A percentile compares a stretch with the other conserved stretches of the same genome.
phyloP scores from a whole-genome alignment of 2,888 invertebrate species.

The Andrena hattorfiana region DNA sequence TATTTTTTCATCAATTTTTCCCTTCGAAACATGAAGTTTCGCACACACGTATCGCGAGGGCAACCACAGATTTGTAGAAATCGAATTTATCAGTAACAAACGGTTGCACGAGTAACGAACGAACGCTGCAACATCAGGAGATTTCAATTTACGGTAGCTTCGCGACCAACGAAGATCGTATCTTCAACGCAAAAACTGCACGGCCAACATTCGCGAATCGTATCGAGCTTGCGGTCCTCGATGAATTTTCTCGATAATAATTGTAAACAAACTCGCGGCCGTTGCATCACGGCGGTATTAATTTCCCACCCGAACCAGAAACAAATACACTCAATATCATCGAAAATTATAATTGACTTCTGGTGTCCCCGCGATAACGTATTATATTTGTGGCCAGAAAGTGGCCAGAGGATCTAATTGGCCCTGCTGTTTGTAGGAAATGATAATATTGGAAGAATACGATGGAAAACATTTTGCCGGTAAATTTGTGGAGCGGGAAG shows the following conservation, averaged over 20 bases:
- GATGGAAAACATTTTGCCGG: neutral
- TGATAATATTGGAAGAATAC: neutral
- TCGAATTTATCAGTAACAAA: constrained; percentile 43
- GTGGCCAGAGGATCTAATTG: constrained; percentile 11
- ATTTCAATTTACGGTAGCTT: constrained; percentile 59
- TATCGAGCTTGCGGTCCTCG: constrained; percentile 37
- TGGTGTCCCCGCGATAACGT: constrained; percentile 38
- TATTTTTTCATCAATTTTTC: neutral
- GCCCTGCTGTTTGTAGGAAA: neutral
- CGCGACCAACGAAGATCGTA: constrained; percentile 42
- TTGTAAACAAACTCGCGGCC: constrained; percentile 50
- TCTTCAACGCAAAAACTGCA: constrained; percentile 44
- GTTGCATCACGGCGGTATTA: constrained; percentile 33
- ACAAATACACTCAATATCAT: constrained; percentile 38
- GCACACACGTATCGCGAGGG: too few relatives aligned
- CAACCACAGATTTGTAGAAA: constrained; percentile 27
- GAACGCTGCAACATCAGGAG: constrained; percentile 27
- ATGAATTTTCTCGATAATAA: constrained; percentile 64
- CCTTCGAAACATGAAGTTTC: too few relatives aligned
- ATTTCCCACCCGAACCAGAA: constrained; percentile 19
- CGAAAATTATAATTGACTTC: constrained; percentile 55
- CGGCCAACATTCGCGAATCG: constrained; percentile 37
- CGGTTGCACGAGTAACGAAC: constrained; percentile 35
- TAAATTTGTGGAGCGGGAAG: too few relatives aligned
- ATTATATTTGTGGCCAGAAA: constrained; percentile 16